Base-by-base conservation (phyloP, 2,113 vertebrate genomes). In the Tachysurus fulvidraco region DNA sequence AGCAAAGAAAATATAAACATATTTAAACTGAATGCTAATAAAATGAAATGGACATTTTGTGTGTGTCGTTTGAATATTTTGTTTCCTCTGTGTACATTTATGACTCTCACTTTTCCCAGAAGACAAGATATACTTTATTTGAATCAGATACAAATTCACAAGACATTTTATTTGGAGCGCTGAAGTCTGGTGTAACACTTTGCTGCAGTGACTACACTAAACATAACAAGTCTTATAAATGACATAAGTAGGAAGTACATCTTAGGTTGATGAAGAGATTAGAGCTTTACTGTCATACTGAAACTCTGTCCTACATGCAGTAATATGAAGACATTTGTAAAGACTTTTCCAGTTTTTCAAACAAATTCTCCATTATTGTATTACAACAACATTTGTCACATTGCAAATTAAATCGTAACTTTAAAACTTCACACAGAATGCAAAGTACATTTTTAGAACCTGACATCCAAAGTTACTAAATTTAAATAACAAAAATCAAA, bases 21-120 rank as follows among this genome's bases (percentile, higher is more conserved):
- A 94, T 94, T 95, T 95, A 94, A 95, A 94, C 91, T 30, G 83
- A 81, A 91, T 91, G 89, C 91, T 93, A 81, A 94, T 93, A 93
- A 95, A 94, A 90, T 91, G 84, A 88, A 89, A 91, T 91, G 86
- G 65, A 90, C 83, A 88, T 91, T 83, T 88, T 62, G 23, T 2
- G 12, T 10, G 30, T 80, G 54, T 87, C 44, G 44, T 73, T 90
- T 54, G n/a, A 88, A 46, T 90, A 83, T 89, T 91, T 89, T 89
- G 11, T 84, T 36, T 64, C 91, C 90, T 89, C 88, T 16, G 52
- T 59, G 21, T 67, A 16, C 8, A 23, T 46, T 73, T 77, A 16
- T 64, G 19, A 46, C 2, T 55, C 10, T 10, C n/a, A 25, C 13
- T 67, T 81, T 62, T 36, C 62, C 46, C 64, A 30, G 50, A 69